Percentiles rank a stretch among this genome's conserved stretches.
phyloP scores from a whole-genome alignment of 2,113 vertebrate genomes.

The Notiomystis cincta region DNA sequence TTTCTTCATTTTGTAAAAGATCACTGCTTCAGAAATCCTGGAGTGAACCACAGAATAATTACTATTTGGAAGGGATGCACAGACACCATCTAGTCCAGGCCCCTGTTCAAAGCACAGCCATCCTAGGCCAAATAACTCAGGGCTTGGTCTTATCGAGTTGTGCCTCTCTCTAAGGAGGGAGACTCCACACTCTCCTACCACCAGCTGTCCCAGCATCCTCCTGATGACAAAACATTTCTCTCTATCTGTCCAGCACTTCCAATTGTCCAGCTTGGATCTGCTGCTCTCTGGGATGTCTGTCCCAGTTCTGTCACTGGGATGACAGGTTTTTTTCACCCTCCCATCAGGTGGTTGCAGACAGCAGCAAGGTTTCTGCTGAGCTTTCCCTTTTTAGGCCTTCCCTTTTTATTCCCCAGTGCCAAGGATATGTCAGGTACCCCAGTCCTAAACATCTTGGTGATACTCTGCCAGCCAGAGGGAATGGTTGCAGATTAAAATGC shows the following conservation, averaged over 20 bases:
- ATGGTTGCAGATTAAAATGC: neutral
- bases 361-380: neutral
- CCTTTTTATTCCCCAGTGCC: neutral
- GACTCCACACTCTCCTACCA: neutral
- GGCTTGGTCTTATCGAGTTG: neutral
- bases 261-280: neutral
- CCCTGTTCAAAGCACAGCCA: neutral
- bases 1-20: neutral
- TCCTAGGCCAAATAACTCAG: neutral
- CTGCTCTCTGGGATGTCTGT: too few species aligned
- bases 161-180: neutral
- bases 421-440: neutral
- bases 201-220: neutral
- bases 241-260: neutral
- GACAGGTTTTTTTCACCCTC: neutral
- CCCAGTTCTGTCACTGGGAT: neutral
- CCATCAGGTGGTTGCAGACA: neutral
- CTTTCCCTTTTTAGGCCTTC: neutral
- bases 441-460: neutral
- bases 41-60: neutral
- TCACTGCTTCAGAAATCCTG: neutral
- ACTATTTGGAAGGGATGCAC: neutral
- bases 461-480: neutral
- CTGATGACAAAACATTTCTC: neutral
- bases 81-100: neutral